Evolutionary conservation across 2,113 vertebrate species (phyloP).

Genomic region (Lepisosteus osseus): DNA sequence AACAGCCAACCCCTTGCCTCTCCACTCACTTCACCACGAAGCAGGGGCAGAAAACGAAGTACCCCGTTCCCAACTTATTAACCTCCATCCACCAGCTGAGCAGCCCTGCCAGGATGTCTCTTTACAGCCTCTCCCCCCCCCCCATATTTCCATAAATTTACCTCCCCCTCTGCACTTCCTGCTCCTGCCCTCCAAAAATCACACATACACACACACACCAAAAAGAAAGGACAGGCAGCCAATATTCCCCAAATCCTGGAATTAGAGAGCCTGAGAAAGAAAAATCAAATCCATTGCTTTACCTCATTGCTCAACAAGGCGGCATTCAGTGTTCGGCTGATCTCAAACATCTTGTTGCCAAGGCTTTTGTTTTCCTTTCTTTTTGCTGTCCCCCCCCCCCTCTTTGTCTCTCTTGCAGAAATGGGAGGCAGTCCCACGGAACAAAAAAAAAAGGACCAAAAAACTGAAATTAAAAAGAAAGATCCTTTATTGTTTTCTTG

Average conservation of each 20-base stretch:
- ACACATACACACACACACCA: slow-evolving; percentile 14
- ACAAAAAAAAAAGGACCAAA: slow-evolving; percentile 46
- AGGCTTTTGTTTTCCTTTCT: slow-evolving; percentile 37
- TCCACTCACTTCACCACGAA: slow-evolving; percentile 36
- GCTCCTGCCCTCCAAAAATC: slow-evolving; percentile 39
- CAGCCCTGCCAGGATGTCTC: slow-evolving; percentile 9
- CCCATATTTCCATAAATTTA: slow-evolving; percentile 45
- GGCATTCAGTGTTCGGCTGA: slow-evolving; percentile 99
- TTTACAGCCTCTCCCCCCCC: slow-evolving; percentile 25
- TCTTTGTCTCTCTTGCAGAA: slow-evolving; percentile 43
- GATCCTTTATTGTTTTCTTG: slow-evolving; percentile 59
- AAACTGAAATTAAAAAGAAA: slow-evolving; percentile 38
- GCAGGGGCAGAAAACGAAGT: slow-evolving; percentile 44
- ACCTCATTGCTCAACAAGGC: slow-evolving; percentile 99
- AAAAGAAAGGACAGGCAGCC: slow-evolving; percentile 60
- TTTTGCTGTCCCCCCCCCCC: slow-evolving; percentile 32
- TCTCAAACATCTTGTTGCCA: slow-evolving; percentile 96
- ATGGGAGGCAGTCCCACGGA: slow-evolving; percentile 59
- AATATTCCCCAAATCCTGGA: slow-evolving; percentile 41
- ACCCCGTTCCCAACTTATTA: slow-evolving; percentile 28
- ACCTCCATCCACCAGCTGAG: slow-evolving; percentile 34
- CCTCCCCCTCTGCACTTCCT: slow-evolving; percentile 21
- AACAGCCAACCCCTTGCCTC: slow-evolving; percentile 39
- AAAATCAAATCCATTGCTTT: slow-evolving; percentile 65
- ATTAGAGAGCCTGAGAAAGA: slow-evolving; percentile 46